Percentiles rank a stretch among this genome's conserved stretches.
These are phyloP conservation scores for Melanotus villosus DNA, from an alignment of 2,888 invertebrate genomes.

Conservation along the genomic window DNA sequence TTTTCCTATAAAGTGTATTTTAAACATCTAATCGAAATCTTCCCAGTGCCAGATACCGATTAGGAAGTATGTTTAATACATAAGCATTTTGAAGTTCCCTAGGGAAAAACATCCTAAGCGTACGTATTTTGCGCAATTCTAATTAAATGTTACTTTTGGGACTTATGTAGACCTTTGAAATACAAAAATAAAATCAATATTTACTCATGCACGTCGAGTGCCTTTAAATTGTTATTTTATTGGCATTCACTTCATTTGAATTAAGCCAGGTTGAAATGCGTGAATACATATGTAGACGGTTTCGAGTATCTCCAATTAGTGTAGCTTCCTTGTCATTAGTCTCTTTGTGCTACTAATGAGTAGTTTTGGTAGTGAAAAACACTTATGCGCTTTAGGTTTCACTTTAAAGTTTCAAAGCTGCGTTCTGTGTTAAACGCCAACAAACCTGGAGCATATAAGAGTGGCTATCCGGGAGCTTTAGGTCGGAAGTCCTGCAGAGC, in stretches of 20 bases:
- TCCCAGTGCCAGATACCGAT: too few relatives aligned
- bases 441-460: constrained; percentile 31
- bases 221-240: constrained; percentile 15
- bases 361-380: constrained; percentile 48
- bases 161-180: not conserved
- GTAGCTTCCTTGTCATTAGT: constrained; percentile 58
- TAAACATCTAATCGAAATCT: too few relatives aligned
- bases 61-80: too few relatives aligned
- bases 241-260: not conserved
- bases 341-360: constrained; percentile 61
- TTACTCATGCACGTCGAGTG: not conserved
- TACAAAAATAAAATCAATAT: constrained; percentile 7
- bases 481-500: constrained; percentile 57
- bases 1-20: too few relatives aligned
- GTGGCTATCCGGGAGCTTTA: constrained; percentile 43
- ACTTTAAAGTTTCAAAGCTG: constrained; percentile 24
- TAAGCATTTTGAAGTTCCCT: too few relatives aligned
- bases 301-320: constrained; percentile 57
- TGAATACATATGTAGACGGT: constrained; percentile 12
- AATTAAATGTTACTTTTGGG: not conserved
- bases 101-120: too few relatives aligned
- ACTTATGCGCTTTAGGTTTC: constrained; percentile 37
- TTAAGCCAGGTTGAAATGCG: constrained; percentile 4
- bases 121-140: not conserved
- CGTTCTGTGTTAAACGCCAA: constrained; percentile 18